Percentiles rank a stretch among this genome's conserved stretches.
phyloP scores from a whole-genome alignment of 2,797 vertebrate genomes.

The Spheniscus humboldti region DNA sequence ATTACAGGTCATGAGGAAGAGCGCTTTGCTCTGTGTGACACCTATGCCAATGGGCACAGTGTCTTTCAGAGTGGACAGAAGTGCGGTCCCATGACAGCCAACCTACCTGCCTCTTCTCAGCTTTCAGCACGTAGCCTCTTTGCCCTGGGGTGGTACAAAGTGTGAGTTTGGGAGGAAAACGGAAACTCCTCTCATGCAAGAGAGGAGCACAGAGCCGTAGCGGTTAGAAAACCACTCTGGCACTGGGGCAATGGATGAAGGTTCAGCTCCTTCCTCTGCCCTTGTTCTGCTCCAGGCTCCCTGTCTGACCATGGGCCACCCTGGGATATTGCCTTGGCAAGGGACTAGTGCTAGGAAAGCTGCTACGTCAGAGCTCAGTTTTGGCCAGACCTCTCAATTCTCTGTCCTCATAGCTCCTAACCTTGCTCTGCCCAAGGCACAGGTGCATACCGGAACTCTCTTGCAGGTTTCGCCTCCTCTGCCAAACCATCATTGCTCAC shows the following conservation, averaged over 20 bases:
- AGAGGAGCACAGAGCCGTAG: neutral
- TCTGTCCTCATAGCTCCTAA: neutral
- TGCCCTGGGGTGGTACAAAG: neutral
- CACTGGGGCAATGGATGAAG: neutral
- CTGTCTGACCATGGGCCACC: neutral
- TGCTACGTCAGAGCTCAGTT: neutral
- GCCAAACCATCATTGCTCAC: conserved; percentile 93
- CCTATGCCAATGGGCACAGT: neutral
- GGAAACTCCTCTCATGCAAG: neutral
- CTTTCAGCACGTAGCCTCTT: neutral
- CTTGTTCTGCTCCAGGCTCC: neutral
- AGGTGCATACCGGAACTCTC: neutral
- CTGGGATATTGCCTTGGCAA: neutral
- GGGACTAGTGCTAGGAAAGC: neutral
- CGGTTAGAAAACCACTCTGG: neutral
- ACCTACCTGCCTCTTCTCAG: neutral
- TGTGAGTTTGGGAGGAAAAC: neutral
- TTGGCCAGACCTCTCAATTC: neutral
- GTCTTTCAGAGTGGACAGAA: neutral
- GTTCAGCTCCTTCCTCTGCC: neutral
- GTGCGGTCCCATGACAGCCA: neutral
- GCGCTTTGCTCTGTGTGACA: neutral
- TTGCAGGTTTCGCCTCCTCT: conserved; percentile 89
- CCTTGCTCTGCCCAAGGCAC: neutral
- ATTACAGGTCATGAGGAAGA: neutral